Conservation (phyloP, 1,140 invertebrate species). For the Habropoda laboriosa region DNA sequence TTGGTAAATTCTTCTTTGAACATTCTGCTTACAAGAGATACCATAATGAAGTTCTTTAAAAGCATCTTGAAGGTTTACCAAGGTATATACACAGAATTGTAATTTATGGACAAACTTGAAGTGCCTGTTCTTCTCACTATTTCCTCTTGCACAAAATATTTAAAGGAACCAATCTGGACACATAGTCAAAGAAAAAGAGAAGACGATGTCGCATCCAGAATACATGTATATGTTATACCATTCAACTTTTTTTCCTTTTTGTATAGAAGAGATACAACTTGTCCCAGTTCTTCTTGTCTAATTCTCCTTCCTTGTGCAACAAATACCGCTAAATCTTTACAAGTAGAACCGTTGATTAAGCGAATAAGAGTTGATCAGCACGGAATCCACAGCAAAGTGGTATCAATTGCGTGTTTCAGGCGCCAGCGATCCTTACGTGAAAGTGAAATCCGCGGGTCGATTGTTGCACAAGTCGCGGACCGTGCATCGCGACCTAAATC, state of each 20-base stretch:
- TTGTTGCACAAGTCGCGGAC: constrained; percentile 97
- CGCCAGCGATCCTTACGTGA: constrained; percentile 98
- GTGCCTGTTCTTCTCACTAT: not conserved
- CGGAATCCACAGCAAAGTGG: not conserved
- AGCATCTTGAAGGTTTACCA: not conserved
- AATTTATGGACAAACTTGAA: too few species aligned
- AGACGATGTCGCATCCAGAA: not conserved
- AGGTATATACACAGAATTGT: too few species aligned
- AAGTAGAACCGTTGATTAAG: not conserved
- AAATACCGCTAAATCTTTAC: too few species aligned
- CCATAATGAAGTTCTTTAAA: not conserved
- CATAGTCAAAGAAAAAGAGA: not conserved
- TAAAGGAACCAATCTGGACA: not conserved
- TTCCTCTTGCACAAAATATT: not conserved
- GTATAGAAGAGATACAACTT: not conserved
- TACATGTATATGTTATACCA: not conserved
- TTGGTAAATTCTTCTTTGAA: too few species aligned
- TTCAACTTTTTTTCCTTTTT: not conserved
- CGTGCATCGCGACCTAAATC: constrained; percentile 94
- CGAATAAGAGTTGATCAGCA: not conserved
- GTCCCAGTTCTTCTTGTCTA: not conserved
- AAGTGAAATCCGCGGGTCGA: constrained; percentile 95
- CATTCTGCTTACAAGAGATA: not conserved
- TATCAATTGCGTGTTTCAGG: constrained; percentile 83
- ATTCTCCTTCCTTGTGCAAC: too few species aligned